Evolutionary conservation across 1,140 invertebrate species (phyloP).

Genomic region (Coelopa frigida): DNA sequence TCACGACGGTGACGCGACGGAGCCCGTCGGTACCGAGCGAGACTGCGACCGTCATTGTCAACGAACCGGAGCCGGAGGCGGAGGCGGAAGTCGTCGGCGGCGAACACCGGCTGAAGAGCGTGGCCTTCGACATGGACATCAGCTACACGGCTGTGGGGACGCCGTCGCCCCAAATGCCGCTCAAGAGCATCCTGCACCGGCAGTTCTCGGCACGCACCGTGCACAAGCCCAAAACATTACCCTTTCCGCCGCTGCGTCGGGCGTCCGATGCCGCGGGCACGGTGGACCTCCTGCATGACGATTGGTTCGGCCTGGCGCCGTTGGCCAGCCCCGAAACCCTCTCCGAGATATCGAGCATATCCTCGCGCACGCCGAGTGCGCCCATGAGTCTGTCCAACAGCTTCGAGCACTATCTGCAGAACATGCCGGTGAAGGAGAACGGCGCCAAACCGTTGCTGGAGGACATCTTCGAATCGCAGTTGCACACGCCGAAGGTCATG

Average conservation of each 20-base stretch:
- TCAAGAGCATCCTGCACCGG: constrained; percentile 15
- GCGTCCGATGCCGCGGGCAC: constrained; percentile 33
- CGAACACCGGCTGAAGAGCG: constrained; percentile 28
- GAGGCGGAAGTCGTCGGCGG: no score
- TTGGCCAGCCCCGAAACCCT: constrained; percentile 79
- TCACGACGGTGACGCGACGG: constrained; percentile 29
- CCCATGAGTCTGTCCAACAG: constrained; percentile 41
- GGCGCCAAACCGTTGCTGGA: constrained; percentile 22
- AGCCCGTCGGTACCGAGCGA: constrained; percentile 33
- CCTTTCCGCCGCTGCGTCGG: constrained; percentile 21
- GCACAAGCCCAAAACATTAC: constrained; percentile 6
- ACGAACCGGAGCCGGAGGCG: constrained; percentile 7
- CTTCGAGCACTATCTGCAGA: constrained; percentile 39
- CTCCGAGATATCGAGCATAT: constrained; percentile 68
- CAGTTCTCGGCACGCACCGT: constrained; percentile 15
- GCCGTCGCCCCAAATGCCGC: neutral
- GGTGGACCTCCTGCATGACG: constrained; percentile 52
- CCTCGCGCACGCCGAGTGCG: constrained; percentile 48
- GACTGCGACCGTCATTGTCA: constrained; percentile 27
- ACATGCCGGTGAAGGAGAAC: constrained; percentile 24
- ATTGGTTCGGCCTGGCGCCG: constrained; percentile 65
- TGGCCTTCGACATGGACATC: constrained; percentile 34
- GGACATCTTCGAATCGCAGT: constrained; percentile 41
- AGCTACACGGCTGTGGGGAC: neutral
- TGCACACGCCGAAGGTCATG: constrained; percentile 51